Evolutionary conservation across 23 tunicate genomes (phyloP).

Genomic region (Styela clava): DNA sequence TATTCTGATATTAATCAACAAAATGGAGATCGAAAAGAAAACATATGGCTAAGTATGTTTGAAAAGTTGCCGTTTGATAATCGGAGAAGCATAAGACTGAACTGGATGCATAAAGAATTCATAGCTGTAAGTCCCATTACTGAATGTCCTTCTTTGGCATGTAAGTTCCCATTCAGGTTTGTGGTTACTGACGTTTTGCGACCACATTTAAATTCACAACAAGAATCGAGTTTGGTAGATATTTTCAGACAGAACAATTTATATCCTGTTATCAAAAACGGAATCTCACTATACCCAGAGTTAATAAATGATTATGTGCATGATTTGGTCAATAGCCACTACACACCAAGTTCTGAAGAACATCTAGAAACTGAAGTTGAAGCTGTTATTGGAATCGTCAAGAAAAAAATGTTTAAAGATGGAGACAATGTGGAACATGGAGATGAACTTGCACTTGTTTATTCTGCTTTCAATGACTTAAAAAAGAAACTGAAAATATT

Average conservation of each 20-base stretch:
- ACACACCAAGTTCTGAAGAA: not conserved
- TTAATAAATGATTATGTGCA: not conserved
- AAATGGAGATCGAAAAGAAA: not conserved
- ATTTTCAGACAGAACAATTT: not conserved
- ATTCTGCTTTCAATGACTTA: not conserved
- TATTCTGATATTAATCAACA: not conserved
- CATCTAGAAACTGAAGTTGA: not conserved
- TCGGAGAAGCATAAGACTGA: not conserved
- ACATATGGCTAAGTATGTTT: not conserved
- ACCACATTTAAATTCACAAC: not conserved
- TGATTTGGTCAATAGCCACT: not conserved
- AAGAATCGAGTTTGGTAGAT: not conserved
- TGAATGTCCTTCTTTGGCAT: not conserved
- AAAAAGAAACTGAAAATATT: not conserved
- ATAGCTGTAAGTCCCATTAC: not conserved
- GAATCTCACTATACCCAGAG: not conserved
- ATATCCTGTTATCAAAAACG: not conserved
- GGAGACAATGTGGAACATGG: not conserved
- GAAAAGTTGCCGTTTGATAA: not conserved
- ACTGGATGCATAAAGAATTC: not conserved
- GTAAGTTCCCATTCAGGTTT: not conserved
- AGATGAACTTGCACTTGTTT: not conserved
- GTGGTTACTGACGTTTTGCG: not conserved
- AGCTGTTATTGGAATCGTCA: not conserved
- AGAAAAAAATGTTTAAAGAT: too few species aligned